These are phyloP conservation scores for Pseudomugil gertrudae DNA, from an alignment of 2,797 vertebrate species.

Conservation along the genomic window DNA sequence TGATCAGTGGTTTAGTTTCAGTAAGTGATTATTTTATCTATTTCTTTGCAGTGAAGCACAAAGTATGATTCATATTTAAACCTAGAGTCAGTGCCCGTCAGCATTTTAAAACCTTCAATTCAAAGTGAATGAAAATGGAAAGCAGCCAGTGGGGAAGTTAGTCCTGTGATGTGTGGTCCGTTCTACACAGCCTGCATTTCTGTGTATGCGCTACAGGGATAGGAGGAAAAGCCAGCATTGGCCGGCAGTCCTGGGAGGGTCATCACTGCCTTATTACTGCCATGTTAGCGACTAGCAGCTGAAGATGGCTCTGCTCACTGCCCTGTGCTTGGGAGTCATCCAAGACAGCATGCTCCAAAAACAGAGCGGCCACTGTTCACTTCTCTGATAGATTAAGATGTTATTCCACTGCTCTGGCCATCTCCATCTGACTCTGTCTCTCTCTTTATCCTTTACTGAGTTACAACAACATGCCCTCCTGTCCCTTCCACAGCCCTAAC, in stretches of 20 bases:
- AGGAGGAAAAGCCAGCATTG: conserved; percentile 64
- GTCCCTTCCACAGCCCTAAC: conserved; percentile 50
- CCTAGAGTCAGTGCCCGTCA: conserved; percentile 8
- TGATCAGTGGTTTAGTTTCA: background rate
- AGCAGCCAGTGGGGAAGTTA: conserved; percentile 24
- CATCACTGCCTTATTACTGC: conserved; percentile 79
- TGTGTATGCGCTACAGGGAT: conserved; percentile 51
- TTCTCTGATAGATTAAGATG: conserved; percentile 77
- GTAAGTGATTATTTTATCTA: too few species aligned
- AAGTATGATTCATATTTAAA: background rate
- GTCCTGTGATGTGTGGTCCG: conserved; percentile 14
- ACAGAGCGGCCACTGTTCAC: conserved; percentile 78
- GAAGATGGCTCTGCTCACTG: conserved; percentile 78
- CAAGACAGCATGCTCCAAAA: conserved; percentile 81
- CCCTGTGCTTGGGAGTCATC: conserved; percentile 76
- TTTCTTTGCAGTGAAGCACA: background rate
- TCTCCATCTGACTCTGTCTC: conserved; percentile 52
- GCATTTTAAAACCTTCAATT: conserved; percentile 7
- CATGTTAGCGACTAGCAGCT: conserved; percentile 78
- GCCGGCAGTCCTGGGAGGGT: conserved; percentile 72
- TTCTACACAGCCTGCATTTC: conserved; percentile 39
- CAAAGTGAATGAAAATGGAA: conserved; percentile 22
- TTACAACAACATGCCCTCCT: conserved; percentile 50
- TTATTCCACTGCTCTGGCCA: conserved; percentile 71
- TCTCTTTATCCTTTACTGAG: conserved; percentile 30